Base-by-base conservation (phyloP, 2,113 vertebrate genomes). In the Cebidichthys violaceus region DNA sequence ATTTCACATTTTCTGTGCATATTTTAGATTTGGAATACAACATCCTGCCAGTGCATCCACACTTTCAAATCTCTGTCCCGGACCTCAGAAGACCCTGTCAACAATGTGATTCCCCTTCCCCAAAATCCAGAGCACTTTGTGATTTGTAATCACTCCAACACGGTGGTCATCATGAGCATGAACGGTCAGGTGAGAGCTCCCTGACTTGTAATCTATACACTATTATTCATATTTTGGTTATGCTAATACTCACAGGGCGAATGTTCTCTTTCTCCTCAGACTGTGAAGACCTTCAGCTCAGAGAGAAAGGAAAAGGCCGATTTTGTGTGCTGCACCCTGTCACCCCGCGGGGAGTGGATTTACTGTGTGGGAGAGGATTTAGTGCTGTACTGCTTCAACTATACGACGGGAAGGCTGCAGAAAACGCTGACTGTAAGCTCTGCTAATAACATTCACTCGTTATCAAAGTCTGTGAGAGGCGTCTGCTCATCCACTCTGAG, bases 341-440 rank as follows among this genome's bases (percentile, higher is more conserved):
- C 98, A 0, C 98, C 98, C 47, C 96, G 96, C 15, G 98, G 98
- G 6, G 98, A 99, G 88, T 99, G 98, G 98, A 97, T 99, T 91
- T 99, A 99, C 95, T 99, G 98, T 66, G 97, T 99, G 45, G 98
- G 98, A 73, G 98, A 99, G 85, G 98, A 99, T 90, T 97, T 97
- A 75, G 96, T 99, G 95, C 96, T 99, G 6, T 98, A 99, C 87
- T 99, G 98, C 90, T 99, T 99, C 88, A 98, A 96, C 92, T 98
- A 97, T 11, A 96, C 95, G 74, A 97, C 98, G 0, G 98, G 97
- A 86, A 98, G 96, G 80, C 96, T 99, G 94, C 97, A 99, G 94
- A 97, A 98, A 96, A 99, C 96, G 29, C 92, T 99, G 92, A 99
- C 97, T 1, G 93, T 94, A 91, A 90, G 93, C 54, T 27, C 64